Evolutionary conservation across 2,797 vertebrate species (phyloP).

Genomic region (Emys orbicularis): DNA sequence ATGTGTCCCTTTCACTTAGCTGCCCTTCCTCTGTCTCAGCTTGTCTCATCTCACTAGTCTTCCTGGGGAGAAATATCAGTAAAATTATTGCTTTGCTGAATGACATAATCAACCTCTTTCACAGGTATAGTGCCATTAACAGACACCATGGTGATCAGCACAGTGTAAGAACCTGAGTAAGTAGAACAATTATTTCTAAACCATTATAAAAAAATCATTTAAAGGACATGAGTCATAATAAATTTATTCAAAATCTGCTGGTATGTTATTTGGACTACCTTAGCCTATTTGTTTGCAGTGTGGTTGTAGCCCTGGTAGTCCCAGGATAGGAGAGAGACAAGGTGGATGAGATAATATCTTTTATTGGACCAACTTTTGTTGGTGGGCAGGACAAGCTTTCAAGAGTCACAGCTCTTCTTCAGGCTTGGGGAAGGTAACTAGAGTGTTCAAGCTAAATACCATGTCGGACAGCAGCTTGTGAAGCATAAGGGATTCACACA

Average conservation of each 20-base stretch:
- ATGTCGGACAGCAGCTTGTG: not conserved
- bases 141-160: not conserved
- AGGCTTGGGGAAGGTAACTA: not conserved
- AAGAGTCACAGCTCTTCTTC: not conserved
- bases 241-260: not conserved
- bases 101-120: not conserved
- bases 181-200: not conserved
- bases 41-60: not conserved
- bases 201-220: not conserved
- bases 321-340: not conserved
- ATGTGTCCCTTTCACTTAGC: not conserved
- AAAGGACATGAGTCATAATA: not conserved
- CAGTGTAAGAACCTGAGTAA: not conserved
- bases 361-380: not conserved
- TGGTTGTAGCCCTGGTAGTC: not conserved
- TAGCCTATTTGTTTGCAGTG: not conserved
- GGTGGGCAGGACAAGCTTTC: not conserved
- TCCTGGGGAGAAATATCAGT: not conserved
- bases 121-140: not conserved
- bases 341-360: not conserved
- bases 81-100: not conserved
- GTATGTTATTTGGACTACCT: not conserved
- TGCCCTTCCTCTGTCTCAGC: not conserved
- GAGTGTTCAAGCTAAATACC: not conserved
- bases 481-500: not conserved